A percentile compares a stretch with the other conserved stretches of the same genome.
These are phyloP conservation scores for Zaprionus taronus DNA, from an alignment of 1,140 invertebrate genomes.

Conservation along the genomic window DNA sequence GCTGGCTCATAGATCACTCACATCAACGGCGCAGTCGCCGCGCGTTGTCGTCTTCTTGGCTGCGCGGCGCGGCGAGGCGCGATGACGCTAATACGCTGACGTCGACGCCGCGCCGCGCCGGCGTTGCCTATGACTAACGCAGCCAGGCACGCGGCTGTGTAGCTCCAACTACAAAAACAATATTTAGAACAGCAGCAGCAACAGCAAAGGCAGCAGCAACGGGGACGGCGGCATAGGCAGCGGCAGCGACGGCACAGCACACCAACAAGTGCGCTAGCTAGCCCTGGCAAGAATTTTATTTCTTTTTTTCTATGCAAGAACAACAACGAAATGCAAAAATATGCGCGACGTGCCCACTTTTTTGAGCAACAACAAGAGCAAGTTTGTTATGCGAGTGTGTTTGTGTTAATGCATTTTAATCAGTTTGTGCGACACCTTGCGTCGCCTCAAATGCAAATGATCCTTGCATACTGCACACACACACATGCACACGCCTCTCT, in stretches of 20 bases:
- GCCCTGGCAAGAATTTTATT: slow-evolving; percentile 48
- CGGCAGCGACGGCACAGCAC: background rate
- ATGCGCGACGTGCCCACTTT: slow-evolving; percentile 80
- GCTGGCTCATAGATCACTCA: slow-evolving; percentile 74
- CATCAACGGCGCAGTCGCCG: slow-evolving; percentile 2
- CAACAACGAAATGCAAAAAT: slow-evolving; percentile 55
- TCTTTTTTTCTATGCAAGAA: slow-evolving; percentile 64
- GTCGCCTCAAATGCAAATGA: slow-evolving; percentile 76
- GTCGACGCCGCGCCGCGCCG: slow-evolving; percentile 12
- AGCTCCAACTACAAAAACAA: slow-evolving; percentile 75
- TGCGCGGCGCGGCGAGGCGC: slow-evolving; percentile 36
- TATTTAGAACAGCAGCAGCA: slow-evolving; percentile 70
- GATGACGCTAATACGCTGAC: slow-evolving; percentile 48
- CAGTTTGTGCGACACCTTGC: slow-evolving; percentile 71
- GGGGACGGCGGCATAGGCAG: slow-evolving; percentile 22
- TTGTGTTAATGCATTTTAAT: slow-evolving; percentile 51
- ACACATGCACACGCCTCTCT: slow-evolving; percentile 18
- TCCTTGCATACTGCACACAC: slow-evolving; percentile 54
- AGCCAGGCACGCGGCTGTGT: slow-evolving; percentile 63
- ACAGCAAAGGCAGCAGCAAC: background rate
- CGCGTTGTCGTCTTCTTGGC: slow-evolving; percentile 77
- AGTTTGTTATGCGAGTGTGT: slow-evolving; percentile 39
- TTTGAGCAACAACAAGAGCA: slow-evolving; percentile 64
- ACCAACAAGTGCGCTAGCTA: slow-evolving; percentile 61
- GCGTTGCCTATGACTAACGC: slow-evolving; percentile 71